phyloP scores from a whole-genome alignment of 1,140 invertebrate species.

The Hyphantria cunea region DNA sequence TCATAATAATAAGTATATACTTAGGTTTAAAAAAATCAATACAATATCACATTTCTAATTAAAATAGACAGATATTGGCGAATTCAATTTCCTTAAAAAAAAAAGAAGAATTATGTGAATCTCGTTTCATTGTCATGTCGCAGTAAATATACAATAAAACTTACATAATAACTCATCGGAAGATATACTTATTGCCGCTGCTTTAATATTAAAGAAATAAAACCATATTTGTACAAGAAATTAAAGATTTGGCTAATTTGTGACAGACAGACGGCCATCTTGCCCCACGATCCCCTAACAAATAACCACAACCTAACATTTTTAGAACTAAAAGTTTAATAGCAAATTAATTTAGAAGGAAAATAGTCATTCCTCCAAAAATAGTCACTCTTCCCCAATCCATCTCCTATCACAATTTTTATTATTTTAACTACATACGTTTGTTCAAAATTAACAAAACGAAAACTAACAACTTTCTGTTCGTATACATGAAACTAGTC shows the following conservation, averaged over 20 bases:
- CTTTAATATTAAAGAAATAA: constrained; percentile 51
- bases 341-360: constrained; percentile 56
- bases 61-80: constrained; percentile 80
- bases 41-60: constrained; percentile 82
- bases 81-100: constrained; percentile 56
- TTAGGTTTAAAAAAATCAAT: constrained; percentile 76
- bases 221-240: constrained; percentile 65
- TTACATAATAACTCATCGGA: constrained; percentile 53
- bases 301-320: constrained; percentile 74
- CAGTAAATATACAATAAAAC: constrained; percentile 54
- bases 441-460: constrained; percentile 54
- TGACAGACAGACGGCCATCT: constrained; percentile 56
- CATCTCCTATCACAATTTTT: constrained; percentile 72
- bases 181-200: constrained; percentile 72
- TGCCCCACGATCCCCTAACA: constrained; percentile 38
- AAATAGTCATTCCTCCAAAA: constrained; percentile 60
- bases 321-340: constrained; percentile 57
- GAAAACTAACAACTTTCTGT: constrained; percentile 64
- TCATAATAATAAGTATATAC: constrained; percentile 76
- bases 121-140: constrained; percentile 60
- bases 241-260: constrained; percentile 71
- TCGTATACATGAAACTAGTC: constrained; percentile 69
- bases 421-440: constrained; percentile 48
- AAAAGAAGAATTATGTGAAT: constrained; percentile 57
- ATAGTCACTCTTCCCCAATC: constrained; percentile 56